Conservation (phyloP, 1,140 invertebrate species). For the Latrodectus geometricus region DNA sequence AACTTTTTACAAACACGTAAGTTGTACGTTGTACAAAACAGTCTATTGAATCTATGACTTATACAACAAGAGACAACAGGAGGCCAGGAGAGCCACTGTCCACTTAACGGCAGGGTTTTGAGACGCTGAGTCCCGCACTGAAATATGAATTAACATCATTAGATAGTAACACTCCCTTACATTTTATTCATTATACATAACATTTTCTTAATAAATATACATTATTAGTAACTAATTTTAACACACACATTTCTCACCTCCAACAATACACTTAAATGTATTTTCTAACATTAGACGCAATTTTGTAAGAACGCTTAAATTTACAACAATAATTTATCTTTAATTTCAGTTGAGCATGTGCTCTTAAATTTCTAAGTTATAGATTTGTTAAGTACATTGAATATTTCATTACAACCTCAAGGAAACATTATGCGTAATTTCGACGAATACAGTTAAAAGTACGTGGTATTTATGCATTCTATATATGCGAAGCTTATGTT, state of each 20-base stretch:
- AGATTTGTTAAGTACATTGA: too few relatives aligned
- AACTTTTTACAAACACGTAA: slow-evolving; percentile 59
- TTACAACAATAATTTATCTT: not conserved
- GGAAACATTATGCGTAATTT: too few relatives aligned
- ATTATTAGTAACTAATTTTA: not conserved
- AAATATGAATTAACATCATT: slow-evolving; percentile 4
- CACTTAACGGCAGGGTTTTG: slow-evolving; percentile 55
- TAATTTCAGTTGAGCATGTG: too few relatives aligned
- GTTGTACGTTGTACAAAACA: slow-evolving; percentile 58
- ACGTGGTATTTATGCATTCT: too few relatives aligned
- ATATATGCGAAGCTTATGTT: too few relatives aligned
- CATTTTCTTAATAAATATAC: not conserved
- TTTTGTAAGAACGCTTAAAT: not conserved
- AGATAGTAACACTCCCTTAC: not conserved
- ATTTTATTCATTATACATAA: not conserved
- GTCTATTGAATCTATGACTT: slow-evolving; percentile 56
- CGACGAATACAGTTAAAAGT: too few relatives aligned
- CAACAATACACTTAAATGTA: not conserved
- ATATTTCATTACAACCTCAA: too few relatives aligned
- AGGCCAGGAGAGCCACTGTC: slow-evolving; percentile 51
- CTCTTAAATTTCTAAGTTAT: too few relatives aligned
- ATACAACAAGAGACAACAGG: slow-evolving; percentile 57
- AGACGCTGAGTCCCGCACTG: slow-evolving; percentile 51
- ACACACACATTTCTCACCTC: not conserved
- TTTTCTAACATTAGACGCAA: not conserved